phyloP scores from a whole-genome alignment of 1,140 invertebrate species.

The Andricus grossulariae region DNA sequence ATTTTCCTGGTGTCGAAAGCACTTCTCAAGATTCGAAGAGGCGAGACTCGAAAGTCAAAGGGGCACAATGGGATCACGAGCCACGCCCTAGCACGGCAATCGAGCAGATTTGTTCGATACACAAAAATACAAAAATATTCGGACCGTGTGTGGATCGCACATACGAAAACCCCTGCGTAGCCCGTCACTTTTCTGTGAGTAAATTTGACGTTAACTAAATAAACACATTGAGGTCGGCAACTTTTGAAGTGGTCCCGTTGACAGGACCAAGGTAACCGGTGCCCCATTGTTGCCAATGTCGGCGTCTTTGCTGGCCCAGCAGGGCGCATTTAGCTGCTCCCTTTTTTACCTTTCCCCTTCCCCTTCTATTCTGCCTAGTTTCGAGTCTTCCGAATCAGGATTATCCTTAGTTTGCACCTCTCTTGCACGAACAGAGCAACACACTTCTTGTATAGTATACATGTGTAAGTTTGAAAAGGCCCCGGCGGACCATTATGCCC shows the following conservation, averaged over 20 bases:
- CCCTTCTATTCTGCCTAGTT: neutral
- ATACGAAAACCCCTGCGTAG: conserved; percentile 43
- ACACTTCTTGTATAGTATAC: neutral
- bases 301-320: conserved; percentile 56
- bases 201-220: conserved; percentile 76
- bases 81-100: conserved; percentile 67
- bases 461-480: conserved; percentile 41
- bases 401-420: conserved; percentile 44
- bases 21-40: conserved; percentile 43
- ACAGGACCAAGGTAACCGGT: conserved; percentile 61
- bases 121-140: conserved; percentile 47
- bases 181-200: conserved; percentile 52
- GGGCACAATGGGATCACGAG: conserved; percentile 50
- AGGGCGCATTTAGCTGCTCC: conserved; percentile 7
- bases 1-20: neutral
- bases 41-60: conserved; percentile 30
- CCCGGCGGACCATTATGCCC: conserved; percentile 45
- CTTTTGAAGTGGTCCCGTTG: conserved; percentile 73
- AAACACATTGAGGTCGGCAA: conserved; percentile 72
- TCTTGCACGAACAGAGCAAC: neutral
- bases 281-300: conserved; percentile 54
- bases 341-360: conserved; percentile 30
- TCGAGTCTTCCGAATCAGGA: conserved; percentile 42
- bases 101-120: conserved; percentile 57
- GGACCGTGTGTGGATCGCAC: conserved; percentile 41